Evolutionary conservation across 2,888 invertebrate genomes (phyloP), one percentile per base, ranked within the genome.

Genomic region (Acronicta psi): DNA sequence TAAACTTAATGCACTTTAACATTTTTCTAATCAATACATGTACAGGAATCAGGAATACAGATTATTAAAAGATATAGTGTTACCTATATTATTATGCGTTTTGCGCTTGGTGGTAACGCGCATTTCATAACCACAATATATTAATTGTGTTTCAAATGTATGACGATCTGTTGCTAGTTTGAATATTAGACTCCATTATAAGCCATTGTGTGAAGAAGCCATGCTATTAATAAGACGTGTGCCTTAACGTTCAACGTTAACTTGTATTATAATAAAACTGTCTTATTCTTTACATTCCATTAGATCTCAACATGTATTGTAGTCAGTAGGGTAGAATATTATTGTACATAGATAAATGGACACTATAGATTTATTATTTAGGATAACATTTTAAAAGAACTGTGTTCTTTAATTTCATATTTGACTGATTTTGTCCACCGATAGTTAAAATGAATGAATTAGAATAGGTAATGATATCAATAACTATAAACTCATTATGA

Each of bases 191-290:
- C n/a, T 31, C 7, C 1, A 31, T 10, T 4, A 44, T 37, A 13
- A 9, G 31, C 47, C 44, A 49, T 56, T 52, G 57, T 43, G 36
- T 50, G 20, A 18, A 50, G 31, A 45, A 18, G 20, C 18, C 34
- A 20, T 16, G 38, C 42, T 71, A 58, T 55, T 58, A 65, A 59
- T 63, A 76, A 79, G 64, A 77, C 63, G 79, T 81, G 85, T 85
- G 85, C 85, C 85, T 85, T 85, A 85, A 78, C 46, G 60, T 76
- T 80, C 54, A 41, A 74, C 67, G 53, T 75, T 71, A 63, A 47
- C 36, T 61, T 62, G 54, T 64, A 61, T 55, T 57, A 59, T 29
- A 53, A 34, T 46, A 43, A 55, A 64, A 46, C 69, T 71, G 50
- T 63, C 47, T 9, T 71, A 53, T 68, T 54, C 31, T 70, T 73